Evolutionary conservation across 2,888 invertebrate species (phyloP), one percentile per base, ranked within the genome.

Genomic region (Maniola hyperantus): DNA sequence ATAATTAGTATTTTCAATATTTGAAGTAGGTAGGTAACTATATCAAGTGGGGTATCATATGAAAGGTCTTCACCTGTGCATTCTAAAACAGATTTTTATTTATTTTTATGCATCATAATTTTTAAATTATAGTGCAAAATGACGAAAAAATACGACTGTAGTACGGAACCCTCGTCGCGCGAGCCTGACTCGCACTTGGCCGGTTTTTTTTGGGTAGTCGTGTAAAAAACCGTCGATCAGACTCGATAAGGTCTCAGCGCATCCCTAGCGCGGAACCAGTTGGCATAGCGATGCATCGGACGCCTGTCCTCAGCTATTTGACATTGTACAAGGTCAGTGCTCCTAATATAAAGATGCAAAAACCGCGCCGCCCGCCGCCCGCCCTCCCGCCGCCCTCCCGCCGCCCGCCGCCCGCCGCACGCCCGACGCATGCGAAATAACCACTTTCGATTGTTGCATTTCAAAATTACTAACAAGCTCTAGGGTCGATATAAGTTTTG

Each of bases 301-400:
- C 72, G 74, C 71, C 72, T 73, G 73, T 72, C 81, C 85, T 85
- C 86, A 90, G 85, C 89, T 87, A 90, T 92, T 90, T 90, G 91
- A 91, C 91, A 91, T 92, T 91, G 91, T 81, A 88, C 89, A 92
- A 92, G 91, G 91, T 91, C 89, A 90, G 89, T 90, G 89, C 83
- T 88, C 91, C 89, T 90, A 87, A 88, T 90, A 85, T 87, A 90
- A 87, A 89, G 84, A 89, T 89, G 89, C 88, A 89, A 88, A 88
- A 88, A 76, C 70, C 65, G 26, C 26, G 54, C 64, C 64, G 57
- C 33, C 58, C 65, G 54, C 63, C 64, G 46, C 7, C 66, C 44
- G 60, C 4, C 26, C 44, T 65, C n/a, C n/a, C n/a, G n/a, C n/a
- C 53, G n/a, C 6, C 33, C 53, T 33, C 55, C 44, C 46, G 79